Evolutionary conservation across 2,888 invertebrate species (phyloP).

Genomic region (Pterobdella sp.): DNA sequence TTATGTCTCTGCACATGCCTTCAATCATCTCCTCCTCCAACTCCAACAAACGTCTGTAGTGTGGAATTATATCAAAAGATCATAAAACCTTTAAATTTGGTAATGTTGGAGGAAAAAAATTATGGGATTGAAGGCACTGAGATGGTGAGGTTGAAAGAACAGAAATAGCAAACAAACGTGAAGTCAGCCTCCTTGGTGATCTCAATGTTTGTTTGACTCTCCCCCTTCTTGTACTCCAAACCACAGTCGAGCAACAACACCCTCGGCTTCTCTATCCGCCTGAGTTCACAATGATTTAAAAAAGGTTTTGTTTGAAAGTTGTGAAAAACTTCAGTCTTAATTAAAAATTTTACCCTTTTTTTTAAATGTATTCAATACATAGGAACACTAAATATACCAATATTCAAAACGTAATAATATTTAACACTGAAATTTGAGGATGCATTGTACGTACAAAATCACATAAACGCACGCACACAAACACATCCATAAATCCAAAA

Average conservation of each 20-base stretch:
- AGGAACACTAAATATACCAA: too few relatives aligned
- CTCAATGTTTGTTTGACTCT: constrained; percentile 92
- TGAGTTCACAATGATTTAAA: constrained; percentile 38
- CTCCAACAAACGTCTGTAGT: constrained; percentile 72
- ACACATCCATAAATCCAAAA: too few relatives aligned
- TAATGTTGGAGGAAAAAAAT: not conserved
- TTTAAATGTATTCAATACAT: too few relatives aligned
- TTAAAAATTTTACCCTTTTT: too few relatives aligned
- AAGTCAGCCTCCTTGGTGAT: constrained; percentile 89
- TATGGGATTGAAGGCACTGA: not conserved
- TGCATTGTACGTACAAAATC: too few relatives aligned
- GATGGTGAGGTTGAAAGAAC: not conserved
- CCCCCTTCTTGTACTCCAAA: constrained; percentile 97
- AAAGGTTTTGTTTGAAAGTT: not conserved
- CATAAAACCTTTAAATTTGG: not conserved
- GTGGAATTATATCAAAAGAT: not conserved
- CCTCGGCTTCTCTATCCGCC: constrained; percentile 86
- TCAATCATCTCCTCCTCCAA: constrained; percentile 90
- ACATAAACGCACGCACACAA: too few relatives aligned
- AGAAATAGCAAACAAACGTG: constrained; percentile 40
- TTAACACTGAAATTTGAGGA: too few relatives aligned
- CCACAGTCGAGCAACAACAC: constrained; percentile 89
- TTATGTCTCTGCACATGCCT: constrained; percentile 79
- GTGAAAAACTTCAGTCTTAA: too few relatives aligned
- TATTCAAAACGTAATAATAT: not conserved